phyloP scores from a whole-genome alignment of 2,113 vertebrate species.

The Lamprotornis superbus region DNA sequence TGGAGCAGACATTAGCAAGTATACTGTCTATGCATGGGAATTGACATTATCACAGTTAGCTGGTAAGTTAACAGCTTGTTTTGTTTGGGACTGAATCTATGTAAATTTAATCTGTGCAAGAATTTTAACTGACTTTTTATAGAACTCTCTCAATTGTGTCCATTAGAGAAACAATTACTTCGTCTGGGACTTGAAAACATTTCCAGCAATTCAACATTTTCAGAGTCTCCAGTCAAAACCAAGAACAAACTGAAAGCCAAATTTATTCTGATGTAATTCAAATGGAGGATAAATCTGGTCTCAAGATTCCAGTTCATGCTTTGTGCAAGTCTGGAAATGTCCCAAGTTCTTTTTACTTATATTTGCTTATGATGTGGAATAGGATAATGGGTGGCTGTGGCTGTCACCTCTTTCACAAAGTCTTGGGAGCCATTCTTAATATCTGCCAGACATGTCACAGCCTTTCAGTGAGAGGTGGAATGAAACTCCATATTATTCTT shows the following conservation, averaged over 20 bases:
- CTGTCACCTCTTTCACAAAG: background rate
- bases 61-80: background rate
- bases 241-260: constrained; percentile 34
- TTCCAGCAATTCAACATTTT: constrained; percentile 30
- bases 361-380: background rate
- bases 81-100: background rate
- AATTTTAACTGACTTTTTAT: background rate
- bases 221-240: constrained; percentile 4
- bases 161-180: background rate
- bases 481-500: background rate
- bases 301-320: constrained; percentile 7
- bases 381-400: background rate
- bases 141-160: background rate
- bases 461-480: background rate
- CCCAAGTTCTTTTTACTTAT: background rate
- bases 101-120: background rate
- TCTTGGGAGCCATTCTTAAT: background rate
- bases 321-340: background rate
- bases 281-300: constrained; percentile 21
- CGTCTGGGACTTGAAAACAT: constrained; percentile 1
- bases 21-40: background rate
- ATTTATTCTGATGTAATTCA: constrained; percentile 41
- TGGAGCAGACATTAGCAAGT: background rate
- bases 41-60: background rate
- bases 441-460: background rate